A percentile compares a stretch with the other conserved stretches of the same genome.
Conservation (phyloP, 2,888 invertebrate species). For the Tenthredo scrophulariae region DNA sequence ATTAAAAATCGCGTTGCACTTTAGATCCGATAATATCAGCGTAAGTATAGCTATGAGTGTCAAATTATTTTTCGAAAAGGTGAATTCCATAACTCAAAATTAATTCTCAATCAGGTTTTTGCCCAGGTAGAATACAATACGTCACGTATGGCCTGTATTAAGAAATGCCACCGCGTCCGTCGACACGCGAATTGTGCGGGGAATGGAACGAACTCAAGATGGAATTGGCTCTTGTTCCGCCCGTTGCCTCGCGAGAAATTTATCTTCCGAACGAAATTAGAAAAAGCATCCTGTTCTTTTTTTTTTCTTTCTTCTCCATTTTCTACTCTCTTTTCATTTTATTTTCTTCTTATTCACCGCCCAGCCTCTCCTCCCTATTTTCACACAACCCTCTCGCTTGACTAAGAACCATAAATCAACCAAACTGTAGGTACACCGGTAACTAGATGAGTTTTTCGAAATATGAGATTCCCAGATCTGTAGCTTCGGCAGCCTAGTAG, state of each 20-base stretch:
- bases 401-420: conserved; percentile 27
- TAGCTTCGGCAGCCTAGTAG: not conserved
- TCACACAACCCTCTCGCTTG: conserved; percentile 11
- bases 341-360: conserved; percentile 23
- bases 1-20: not conserved
- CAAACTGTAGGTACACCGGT: not conserved
- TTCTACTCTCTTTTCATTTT: conserved; percentile 45
- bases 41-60: not conserved
- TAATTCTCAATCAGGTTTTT: not conserved
- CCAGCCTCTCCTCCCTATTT: conserved; percentile 11
- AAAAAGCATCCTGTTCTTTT: conserved; percentile 66
- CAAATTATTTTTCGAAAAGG: not conserved
- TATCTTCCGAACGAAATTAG: conserved; percentile 75
- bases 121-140: conserved; percentile 61
- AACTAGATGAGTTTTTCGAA: conserved; percentile 32
- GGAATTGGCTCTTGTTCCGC: conserved; percentile 47
- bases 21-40: not conserved
- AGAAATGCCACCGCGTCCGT: conserved; percentile 68
- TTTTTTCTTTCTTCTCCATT: conserved; percentile 52
- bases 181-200: conserved; percentile 69
- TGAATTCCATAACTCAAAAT: conserved; percentile 32
- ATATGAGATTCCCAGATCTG: not conserved
- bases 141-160: conserved; percentile 72
- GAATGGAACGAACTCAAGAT: conserved; percentile 61
- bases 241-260: conserved; percentile 65